phyloP scores from a whole-genome alignment of 1,140 invertebrate genomes.

The Heliconius hewitsoni region DNA sequence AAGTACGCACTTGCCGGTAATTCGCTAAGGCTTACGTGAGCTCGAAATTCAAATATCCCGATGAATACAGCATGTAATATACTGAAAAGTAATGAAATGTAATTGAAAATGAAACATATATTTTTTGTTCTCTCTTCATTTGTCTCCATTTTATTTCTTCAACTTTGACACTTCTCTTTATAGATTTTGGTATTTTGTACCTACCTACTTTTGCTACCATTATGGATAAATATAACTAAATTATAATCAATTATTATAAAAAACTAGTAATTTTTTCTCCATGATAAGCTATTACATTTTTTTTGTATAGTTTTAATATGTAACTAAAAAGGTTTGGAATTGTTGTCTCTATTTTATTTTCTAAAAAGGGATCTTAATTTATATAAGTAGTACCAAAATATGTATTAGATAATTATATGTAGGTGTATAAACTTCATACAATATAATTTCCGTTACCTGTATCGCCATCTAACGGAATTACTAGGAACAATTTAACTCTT shows the following conservation, averaged over 20 bases:
- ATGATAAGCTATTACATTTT: not conserved
- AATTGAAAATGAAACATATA: not conserved
- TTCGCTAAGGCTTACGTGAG: constrained; percentile 23
- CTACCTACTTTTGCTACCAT: not conserved
- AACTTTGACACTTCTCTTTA: too few species aligned
- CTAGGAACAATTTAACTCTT: constrained; percentile 7
- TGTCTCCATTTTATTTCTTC: too few species aligned
- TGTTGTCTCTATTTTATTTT: not conserved
- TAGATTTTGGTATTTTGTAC: not conserved
- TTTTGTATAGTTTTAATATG: not conserved
- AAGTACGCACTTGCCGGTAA: constrained; percentile 23
- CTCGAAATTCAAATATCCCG: constrained; percentile 11
- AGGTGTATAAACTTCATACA: not conserved
- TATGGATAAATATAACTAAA: not conserved
- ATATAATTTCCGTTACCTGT: not conserved
- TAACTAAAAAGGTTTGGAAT: not conserved
- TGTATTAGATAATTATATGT: not conserved
- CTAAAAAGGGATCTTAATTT: too few species aligned
- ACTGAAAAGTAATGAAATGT: not conserved
- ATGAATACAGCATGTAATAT: not conserved
- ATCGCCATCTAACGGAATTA: constrained; percentile 19
- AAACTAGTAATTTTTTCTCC: not conserved
- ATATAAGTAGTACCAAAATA: not conserved
- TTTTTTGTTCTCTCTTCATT: not conserved
- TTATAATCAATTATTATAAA: not conserved